phyloP scores from a whole-genome alignment of 1,140 invertebrate species.

The Agrypnia vestita region DNA sequence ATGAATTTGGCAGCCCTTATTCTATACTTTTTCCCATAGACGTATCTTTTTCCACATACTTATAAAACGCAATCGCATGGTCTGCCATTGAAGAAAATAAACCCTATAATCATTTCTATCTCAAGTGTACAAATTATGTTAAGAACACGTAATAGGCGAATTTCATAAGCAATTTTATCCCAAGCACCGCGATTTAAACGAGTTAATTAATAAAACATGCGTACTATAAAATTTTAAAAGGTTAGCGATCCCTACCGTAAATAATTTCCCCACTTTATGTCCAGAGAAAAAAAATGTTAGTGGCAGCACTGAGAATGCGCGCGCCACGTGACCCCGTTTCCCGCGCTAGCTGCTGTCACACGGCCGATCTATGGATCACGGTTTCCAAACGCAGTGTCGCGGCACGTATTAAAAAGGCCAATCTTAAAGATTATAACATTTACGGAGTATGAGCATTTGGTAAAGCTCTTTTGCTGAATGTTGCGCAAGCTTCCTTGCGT shows the following conservation, averaged over 20 bases:
- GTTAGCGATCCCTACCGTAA: slow-evolving; percentile 24
- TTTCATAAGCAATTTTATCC: too few species aligned
- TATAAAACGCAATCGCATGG: too few species aligned
- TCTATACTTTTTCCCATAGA: too few species aligned
- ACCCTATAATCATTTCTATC: too few species aligned
- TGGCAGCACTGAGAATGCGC: slow-evolving; percentile 43
- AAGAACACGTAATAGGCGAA: too few species aligned
- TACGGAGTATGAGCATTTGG: not conserved
- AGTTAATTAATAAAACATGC: too few species aligned
- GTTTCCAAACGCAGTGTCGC: not conserved
- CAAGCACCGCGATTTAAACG: too few species aligned
- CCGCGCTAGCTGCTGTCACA: slow-evolving; percentile 38
- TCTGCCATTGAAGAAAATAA: too few species aligned
- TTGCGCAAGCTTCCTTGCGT: not conserved
- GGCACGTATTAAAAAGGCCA: slow-evolving; percentile 21
- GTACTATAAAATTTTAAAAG: not conserved
- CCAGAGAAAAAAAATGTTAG: slow-evolving; percentile 20
- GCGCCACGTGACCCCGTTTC: slow-evolving; percentile 49
- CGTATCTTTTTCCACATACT: too few species aligned
- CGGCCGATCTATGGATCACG: not conserved
- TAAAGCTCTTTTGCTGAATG: slow-evolving; percentile 14
- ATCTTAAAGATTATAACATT: not conserved
- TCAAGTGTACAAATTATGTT: too few species aligned
- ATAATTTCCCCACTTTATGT: slow-evolving; percentile 30
- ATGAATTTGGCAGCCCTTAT: too few species aligned